These are phyloP conservation scores for Herpetotheres cachinnans DNA, from an alignment of 2,113 vertebrate genomes.

Conservation along the genomic window DNA sequence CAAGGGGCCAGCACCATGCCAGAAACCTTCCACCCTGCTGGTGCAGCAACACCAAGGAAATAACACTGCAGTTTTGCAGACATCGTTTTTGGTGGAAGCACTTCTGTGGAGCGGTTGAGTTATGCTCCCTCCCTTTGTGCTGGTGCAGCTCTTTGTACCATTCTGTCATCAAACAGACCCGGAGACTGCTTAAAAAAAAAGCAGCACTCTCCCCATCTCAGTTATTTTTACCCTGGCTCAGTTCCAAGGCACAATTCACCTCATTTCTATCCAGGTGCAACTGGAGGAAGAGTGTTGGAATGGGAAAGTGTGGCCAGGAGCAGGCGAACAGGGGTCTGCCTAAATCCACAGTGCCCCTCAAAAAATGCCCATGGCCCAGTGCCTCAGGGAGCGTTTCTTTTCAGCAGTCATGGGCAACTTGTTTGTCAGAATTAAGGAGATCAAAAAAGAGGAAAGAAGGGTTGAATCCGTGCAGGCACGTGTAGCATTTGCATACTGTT, in stretches of 20 bases:
- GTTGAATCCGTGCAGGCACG: not conserved
- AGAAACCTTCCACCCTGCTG: not conserved
- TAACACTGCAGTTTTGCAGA: not conserved
- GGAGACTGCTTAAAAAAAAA: not conserved
- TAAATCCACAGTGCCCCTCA: not conserved
- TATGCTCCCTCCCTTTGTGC: not conserved
- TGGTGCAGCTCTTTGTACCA: not conserved
- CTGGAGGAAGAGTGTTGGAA: not conserved
- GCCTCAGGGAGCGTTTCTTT: not conserved
- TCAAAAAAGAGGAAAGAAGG: not conserved
- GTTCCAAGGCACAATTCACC: not conserved
- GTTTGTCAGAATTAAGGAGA: constrained; percentile 1
- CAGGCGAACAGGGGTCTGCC: not conserved
- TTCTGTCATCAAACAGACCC: not conserved
- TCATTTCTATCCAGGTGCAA: not conserved
- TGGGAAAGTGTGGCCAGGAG: not conserved
- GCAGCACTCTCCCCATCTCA: not conserved
- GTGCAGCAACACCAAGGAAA: not conserved
- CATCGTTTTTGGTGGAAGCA: not conserved
- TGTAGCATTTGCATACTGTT: constrained; percentile 25
- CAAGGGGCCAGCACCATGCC: not conserved
- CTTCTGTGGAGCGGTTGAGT: not conserved
- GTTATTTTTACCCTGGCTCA: constrained; percentile 29
- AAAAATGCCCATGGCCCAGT: not conserved
- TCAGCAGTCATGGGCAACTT: not conserved